Evolutionary conservation across 53 echinoderm and acorn worm genomes (phyloP), one percentile per base, ranked within the genome.

Genomic region (Patiria pectinifera): DNA sequence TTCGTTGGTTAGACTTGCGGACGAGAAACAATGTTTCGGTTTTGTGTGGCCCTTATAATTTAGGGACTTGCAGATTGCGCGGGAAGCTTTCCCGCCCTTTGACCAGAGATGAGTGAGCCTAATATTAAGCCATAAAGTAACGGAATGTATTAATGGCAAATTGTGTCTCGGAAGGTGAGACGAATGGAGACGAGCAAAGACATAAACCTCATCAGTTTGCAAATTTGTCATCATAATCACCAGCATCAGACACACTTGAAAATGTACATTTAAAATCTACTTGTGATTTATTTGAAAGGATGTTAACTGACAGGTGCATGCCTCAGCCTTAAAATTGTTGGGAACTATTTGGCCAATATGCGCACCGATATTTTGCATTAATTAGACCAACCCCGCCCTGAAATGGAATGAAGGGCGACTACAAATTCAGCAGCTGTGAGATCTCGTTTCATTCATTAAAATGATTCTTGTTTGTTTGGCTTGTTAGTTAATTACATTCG

Each of bases 91-190:
- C 18, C 63, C 69, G 85, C 35, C 85, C 85, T 85, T 85, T 85
- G 69, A 66, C 63, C 69, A 45, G 45, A 45, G 69, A 44, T 85
- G 66, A 69, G 85, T 44, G 69, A 19, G 35, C 26, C 69, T 18
- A 15, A 8, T 26, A 69, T 16, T 15, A 23, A 85, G 66, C 25
- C 69, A 19, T 10, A 45, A 85, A 85, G 85, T 85, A 69, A 69
- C 69, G 85, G 85, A 85, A 85, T 85, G 63, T 0, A 45, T 58
- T 60, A 70, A 66, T 26, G 59, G 85, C 16, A 85, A 74, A n/a
- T 74, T 5, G 24, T 10, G 74, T 70, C 19, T 70, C 24, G 74
- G 24, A 24, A n/a, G 24, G 10, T 74, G 74, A 74, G 74, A 74
- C 19, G 74, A 24, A 74, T 74, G 8, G 74, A 10, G 22, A 10